These are phyloP conservation scores for Gouania willdenowi DNA, from an alignment of 2,797 vertebrate genomes.

Conservation along the genomic window DNA sequence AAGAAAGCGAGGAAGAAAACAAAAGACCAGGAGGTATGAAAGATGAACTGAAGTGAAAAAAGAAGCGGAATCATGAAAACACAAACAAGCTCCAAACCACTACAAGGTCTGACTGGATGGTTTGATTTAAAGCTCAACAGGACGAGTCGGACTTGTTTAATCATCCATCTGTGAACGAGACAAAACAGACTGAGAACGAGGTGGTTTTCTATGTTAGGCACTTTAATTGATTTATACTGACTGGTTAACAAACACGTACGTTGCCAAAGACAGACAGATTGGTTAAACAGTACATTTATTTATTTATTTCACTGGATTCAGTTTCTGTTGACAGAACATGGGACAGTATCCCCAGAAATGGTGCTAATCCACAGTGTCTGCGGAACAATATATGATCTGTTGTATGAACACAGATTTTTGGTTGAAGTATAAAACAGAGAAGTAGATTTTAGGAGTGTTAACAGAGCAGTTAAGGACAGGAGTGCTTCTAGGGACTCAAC, in stretches of 20 bases:
- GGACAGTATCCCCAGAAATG: neutral
- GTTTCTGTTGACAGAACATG: slow-evolving; percentile 10
- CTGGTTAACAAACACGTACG: slow-evolving; percentile 66
- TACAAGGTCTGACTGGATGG: too few species aligned
- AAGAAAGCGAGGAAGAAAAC: too few species aligned
- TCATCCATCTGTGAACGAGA: too few species aligned
- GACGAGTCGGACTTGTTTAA: too few species aligned
- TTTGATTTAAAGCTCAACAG: too few species aligned
- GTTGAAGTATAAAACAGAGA: slow-evolving; percentile 30
- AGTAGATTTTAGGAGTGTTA: slow-evolving; percentile 1
- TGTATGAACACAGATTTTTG: slow-evolving; percentile 15
- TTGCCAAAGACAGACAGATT: slow-evolving; percentile 44
- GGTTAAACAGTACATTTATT: slow-evolving; percentile 21
- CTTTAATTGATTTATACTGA: slow-evolving; percentile 77
- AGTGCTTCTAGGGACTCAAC: slow-evolving; percentile 32
- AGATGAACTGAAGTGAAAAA: too few species aligned
- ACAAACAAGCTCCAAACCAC: too few species aligned
- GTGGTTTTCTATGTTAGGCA: slow-evolving; percentile 75
- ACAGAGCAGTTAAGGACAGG: slow-evolving; percentile 13
- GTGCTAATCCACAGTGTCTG: slow-evolving; percentile 17
- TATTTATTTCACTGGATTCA: slow-evolving; percentile 22
- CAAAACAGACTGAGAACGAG: slow-evolving; percentile 8
- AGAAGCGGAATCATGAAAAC: too few species aligned
- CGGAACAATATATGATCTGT: slow-evolving; percentile 6
- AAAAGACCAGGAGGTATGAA: too few species aligned